Evolutionary conservation across 1,140 invertebrate genomes (phyloP).

Genomic region (Tribolium castaneum): DNA sequence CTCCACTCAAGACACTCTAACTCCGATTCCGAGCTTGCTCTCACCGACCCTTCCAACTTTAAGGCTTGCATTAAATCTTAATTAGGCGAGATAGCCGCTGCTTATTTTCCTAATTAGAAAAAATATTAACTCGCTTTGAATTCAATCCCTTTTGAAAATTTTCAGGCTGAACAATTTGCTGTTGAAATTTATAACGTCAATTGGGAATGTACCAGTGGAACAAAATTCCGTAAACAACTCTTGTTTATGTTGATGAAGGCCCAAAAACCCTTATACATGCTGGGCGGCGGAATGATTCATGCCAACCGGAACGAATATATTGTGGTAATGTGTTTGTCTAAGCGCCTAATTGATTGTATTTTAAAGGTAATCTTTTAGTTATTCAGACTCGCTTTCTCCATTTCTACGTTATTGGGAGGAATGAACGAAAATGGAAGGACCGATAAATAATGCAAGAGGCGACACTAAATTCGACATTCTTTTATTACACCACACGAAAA

Average conservation of each 20-base stretch:
- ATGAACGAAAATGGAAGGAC: not conserved
- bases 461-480: not conserved
- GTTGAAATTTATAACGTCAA: conserved; percentile 9
- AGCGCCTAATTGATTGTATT: not conserved
- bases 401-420: conserved; percentile 15
- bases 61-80: conserved; percentile 29
- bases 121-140: not conserved
- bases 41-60: conserved; percentile 8
- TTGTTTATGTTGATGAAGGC: conserved; percentile 19
- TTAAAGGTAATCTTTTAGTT: conserved; percentile 11
- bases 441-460: conserved; percentile 17
- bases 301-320: conserved; percentile 4
- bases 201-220: not conserved
- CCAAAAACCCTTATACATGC: not conserved
- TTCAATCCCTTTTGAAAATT: not conserved
- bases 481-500: not conserved
- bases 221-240: conserved; percentile 22
- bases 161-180: conserved; percentile 15
- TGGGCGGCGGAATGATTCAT: not conserved
- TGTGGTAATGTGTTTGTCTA: not conserved
- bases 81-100: not conserved
- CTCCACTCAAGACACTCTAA: not conserved
- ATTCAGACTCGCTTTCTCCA: conserved; percentile 8
- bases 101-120: conserved; percentile 23
- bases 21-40: not conserved